Conservation (phyloP, 1,140 invertebrate genomes). For the Oryzaephilus surinamensis region DNA sequence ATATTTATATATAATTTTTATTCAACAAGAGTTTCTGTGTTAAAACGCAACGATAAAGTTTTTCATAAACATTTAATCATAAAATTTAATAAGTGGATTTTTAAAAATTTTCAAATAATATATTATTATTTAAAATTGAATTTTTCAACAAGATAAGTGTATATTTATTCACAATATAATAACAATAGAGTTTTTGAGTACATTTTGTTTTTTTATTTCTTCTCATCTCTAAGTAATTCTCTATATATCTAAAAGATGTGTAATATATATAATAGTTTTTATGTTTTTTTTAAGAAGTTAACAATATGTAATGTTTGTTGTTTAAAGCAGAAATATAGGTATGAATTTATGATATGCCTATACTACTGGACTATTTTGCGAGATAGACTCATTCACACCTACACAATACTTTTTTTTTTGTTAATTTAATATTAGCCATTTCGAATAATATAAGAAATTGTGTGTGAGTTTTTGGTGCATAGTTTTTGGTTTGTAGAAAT, state of each 20-base stretch:
- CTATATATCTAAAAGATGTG: conserved; percentile 18
- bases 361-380: conserved; percentile 18
- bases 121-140: conserved; percentile 5
- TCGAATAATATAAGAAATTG: no score
- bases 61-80: no score
- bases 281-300: conserved; percentile 7
- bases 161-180: conserved; percentile 14
- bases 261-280: conserved; percentile 19
- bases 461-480: background rate
- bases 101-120: conserved; percentile 1
- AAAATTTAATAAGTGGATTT: conserved; percentile 1
- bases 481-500: background rate
- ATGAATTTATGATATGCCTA: conserved; percentile 23
- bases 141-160: conserved; percentile 20
- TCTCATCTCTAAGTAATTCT: no score
- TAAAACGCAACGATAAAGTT: no score
- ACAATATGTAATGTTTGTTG: conserved; percentile 11
- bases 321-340: conserved; percentile 19
- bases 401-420: conserved; percentile 1
- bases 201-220: no score
- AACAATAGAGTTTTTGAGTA: conserved; percentile 20
- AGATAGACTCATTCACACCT: conserved; percentile 5
- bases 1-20: no score
- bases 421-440: no score
- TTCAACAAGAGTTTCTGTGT: no score